A percentile compares a stretch with the other conserved stretches of the same genome.
Evolutionary conservation across 2,113 vertebrate genomes (phyloP).

Genomic region (Chelonoidis abingdonii): DNA sequence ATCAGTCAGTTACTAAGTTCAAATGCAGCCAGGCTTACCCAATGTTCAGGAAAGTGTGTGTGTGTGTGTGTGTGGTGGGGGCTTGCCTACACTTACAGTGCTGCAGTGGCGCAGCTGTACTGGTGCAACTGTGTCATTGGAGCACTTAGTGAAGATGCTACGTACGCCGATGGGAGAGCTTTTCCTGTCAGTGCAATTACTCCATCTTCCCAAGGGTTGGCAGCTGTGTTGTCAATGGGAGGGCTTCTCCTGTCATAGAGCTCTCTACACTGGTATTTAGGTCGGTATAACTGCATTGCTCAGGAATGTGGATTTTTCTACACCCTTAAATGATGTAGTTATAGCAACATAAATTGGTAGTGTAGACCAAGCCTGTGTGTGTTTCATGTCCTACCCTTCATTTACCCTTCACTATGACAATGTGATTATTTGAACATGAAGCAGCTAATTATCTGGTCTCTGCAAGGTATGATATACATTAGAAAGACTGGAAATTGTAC

Average conservation of each 20-base stretch:
- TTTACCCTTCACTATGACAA: background rate
- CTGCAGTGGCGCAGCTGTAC: background rate
- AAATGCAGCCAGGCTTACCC: constrained; percentile 9
- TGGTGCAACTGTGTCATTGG: no score
- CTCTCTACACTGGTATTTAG: no score
- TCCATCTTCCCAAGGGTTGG: no score
- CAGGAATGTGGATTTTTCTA: no score
- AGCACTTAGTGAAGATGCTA: no score
- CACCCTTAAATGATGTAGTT: no score
- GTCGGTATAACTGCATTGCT: no score
- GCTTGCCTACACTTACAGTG: constrained; percentile 2
- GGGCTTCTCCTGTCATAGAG: no score
- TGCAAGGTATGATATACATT: constrained; percentile 6
- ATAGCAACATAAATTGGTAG: background rate
- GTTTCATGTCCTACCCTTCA: background rate
- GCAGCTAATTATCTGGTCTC: constrained; percentile 40
- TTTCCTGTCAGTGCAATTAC: no score
- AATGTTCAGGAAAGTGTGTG: background rate
- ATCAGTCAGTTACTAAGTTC: background rate
- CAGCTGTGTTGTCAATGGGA: no score
- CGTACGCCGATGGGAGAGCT: no score
- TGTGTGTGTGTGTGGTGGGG: background rate
- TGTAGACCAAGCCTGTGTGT: background rate
- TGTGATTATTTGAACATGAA: constrained; percentile 35
- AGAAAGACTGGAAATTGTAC: background rate